A percentile compares a stretch with the other conserved stretches of the same genome.
phyloP scores from a whole-genome alignment of 2,888 invertebrate species.

The Drosophila basisetae region DNA sequence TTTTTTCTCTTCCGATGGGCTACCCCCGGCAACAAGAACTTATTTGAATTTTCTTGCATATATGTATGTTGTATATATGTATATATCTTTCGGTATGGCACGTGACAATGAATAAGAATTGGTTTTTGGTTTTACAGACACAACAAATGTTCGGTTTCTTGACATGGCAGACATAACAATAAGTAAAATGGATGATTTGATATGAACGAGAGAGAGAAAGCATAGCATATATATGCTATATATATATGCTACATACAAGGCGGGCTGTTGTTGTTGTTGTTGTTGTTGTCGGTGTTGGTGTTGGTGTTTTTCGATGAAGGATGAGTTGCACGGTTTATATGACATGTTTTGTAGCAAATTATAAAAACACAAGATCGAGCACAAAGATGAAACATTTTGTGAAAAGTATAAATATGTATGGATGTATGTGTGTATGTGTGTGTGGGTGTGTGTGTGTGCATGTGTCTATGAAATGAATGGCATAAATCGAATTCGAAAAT shows the following conservation, averaged over 20 bases:
- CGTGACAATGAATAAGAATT: constrained; percentile 57
- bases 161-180: constrained; percentile 50
- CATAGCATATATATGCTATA: constrained; percentile 6
- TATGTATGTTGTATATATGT: not conserved
- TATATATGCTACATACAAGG: constrained; percentile 15
- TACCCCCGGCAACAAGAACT: constrained; percentile 74
- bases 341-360: constrained; percentile 44
- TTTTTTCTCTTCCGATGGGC: constrained; percentile 37
- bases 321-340: constrained; percentile 63
- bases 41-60: constrained; percentile 57
- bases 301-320: constrained; percentile 23
- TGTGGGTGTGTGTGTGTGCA: constrained; percentile 32
- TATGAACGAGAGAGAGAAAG: constrained; percentile 20
- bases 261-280: constrained; percentile 7
- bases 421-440: constrained; percentile 17
- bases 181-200: constrained; percentile 19
- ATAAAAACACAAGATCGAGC: constrained; percentile 57
- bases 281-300: not conserved
- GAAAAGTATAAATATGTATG: constrained; percentile 21
- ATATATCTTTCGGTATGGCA: constrained; percentile 32
- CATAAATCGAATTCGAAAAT: constrained; percentile 74
- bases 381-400: constrained; percentile 49
- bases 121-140: constrained; percentile 52
- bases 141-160: constrained; percentile 45
- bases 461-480: constrained; percentile 49